Evolutionary conservation across 1,140 invertebrate species (phyloP), one percentile per base, ranked within the genome.

Genomic region (Nasonia longicornis): DNA sequence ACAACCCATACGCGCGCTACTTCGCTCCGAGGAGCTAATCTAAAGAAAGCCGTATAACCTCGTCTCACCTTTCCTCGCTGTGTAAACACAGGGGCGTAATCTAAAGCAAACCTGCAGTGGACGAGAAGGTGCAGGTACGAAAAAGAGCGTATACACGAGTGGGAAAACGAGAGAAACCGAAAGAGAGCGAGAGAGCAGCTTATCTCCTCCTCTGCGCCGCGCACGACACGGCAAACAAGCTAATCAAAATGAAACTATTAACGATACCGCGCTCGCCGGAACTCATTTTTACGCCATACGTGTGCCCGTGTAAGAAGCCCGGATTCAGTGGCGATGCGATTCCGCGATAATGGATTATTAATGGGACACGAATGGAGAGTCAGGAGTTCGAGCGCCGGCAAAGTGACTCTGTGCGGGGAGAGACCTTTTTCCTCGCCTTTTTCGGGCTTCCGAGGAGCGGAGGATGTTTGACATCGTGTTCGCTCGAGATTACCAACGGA

Each of bases 31-130:
- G 22, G 64, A 76, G 29, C 7, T 76, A 76, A 76, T 74, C 48
- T 63, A 74, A 74, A 74, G 72, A 74, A 74, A 74, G 45, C 26
- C 48, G 4, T 6, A 63, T 74, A 74, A 63, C 10, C 3, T 58
- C 26, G 42, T 74, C 45, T 26, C 42, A 58, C 26, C 45, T 63
- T 35, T 26, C 7, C 22, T 3, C 48, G 14, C 31, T 67, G 29
- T 31, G 29, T 31, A 67, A 29, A 67, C 58, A 26, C 29, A 42
- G 20, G 74, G 4, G 20, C 29, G 29, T 64, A 64, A 66, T 76
- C 58, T 16, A 76, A 76, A 64, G 58, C 38, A 76, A 76, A 76
- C 58, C 26, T 26, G 26, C 16, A 66, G 31, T 7, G 6, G 16
- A 38, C 38, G 74, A 76, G 11, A 31, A 74, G 26, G 58, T 31